Percentiles rank a stretch among this genome's conserved stretches.
phyloP scores from a whole-genome alignment of 2,797 vertebrate genomes.

The Manis crassicaudata region DNA sequence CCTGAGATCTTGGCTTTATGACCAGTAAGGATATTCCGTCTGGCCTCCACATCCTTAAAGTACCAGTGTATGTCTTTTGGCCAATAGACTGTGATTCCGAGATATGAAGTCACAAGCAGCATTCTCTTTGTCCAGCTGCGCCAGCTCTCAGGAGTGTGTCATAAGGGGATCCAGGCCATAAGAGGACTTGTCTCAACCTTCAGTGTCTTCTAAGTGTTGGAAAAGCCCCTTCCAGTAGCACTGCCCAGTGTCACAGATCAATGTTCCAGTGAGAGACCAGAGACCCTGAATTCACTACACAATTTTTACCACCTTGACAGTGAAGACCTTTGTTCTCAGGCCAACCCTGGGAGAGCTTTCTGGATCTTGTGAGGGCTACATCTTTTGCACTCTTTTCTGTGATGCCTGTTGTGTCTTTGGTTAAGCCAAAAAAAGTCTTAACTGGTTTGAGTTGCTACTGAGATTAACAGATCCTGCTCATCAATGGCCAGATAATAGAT shows the following conservation, averaged over 20 bases:
- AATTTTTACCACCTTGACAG: background rate
- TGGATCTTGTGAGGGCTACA: background rate
- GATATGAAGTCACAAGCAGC: background rate
- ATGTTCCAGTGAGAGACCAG: background rate
- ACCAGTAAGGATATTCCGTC: background rate
- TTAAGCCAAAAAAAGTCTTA: background rate
- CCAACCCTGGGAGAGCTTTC: background rate
- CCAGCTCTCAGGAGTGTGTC: background rate
- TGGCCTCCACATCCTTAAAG: background rate
- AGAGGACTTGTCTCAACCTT: background rate
- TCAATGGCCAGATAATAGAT: background rate
- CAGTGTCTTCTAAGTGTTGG: background rate
- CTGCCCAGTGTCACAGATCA: background rate
- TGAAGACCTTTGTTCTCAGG: background rate
- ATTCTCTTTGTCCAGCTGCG: background rate
- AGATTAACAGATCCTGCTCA: background rate
- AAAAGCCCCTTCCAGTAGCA: background rate
- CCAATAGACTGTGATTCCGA: background rate
- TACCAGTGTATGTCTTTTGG: background rate
- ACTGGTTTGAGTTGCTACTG: background rate
- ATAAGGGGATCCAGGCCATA: background rate
- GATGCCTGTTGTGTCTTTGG: background rate
- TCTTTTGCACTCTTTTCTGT: background rate
- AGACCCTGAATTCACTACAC: background rate
- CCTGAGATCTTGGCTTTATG: background rate